Conservation (phyloP, 1,140 invertebrate species). For the Gonatopus flavifemur region DNA sequence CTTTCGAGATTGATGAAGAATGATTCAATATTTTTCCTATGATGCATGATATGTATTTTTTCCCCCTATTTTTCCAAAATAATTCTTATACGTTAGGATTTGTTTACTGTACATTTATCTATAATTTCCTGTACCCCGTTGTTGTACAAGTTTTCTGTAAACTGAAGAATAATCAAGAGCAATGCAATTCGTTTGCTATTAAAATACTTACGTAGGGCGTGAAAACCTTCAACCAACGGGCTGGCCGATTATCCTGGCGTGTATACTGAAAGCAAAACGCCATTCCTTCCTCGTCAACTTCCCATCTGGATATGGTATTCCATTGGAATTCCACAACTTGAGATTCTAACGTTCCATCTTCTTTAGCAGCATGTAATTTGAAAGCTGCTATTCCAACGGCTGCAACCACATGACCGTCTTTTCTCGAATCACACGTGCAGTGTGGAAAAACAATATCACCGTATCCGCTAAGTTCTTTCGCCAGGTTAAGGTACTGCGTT, state of each 20-base stretch:
- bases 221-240: constrained; percentile 86
- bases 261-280: constrained; percentile 87
- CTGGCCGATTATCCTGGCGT: constrained; percentile 74
- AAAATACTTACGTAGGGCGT: constrained; percentile 84
- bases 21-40: too few relatives aligned
- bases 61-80: too few relatives aligned
- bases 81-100: too few relatives aligned
- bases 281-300: constrained; percentile 88
- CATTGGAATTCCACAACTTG: constrained; percentile 85
- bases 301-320: constrained; percentile 80
- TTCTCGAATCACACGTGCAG: constrained; percentile 90
- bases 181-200: too few relatives aligned
- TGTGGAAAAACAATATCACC: constrained; percentile 92
- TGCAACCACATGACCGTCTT: constrained; percentile 88
- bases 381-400: constrained; percentile 74
- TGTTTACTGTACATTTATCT: too few relatives aligned
- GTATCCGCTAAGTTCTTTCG: constrained; percentile 85
- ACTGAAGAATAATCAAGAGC: too few relatives aligned
- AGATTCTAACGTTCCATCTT: constrained; percentile 82
- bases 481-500: constrained; percentile 79
- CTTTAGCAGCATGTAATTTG: constrained; percentile 84
- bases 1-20: too few relatives aligned
- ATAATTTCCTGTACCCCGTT: too few relatives aligned
- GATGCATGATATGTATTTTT: too few relatives aligned
- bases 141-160: too few relatives aligned